These are phyloP conservation scores for Rhinolophus ferrumequinum DNA, from an alignment of 2,113 vertebrate species.

Conservation along the genomic window DNA sequence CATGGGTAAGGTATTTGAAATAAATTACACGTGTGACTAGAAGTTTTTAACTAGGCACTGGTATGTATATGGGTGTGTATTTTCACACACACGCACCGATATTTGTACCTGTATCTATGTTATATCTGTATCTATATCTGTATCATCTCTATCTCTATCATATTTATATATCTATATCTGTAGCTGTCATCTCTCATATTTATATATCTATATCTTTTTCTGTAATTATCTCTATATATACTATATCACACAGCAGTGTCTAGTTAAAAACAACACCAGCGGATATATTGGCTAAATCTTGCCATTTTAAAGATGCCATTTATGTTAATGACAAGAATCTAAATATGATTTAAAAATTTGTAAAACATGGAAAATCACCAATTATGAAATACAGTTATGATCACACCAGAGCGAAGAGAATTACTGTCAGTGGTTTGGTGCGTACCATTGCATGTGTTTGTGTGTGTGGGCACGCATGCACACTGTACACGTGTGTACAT, in stretches of 20 bases:
- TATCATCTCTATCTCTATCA: no score
- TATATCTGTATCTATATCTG: no score
- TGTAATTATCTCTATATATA: neutral
- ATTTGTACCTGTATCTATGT: no score
- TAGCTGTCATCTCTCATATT: no score
- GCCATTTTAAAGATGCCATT: neutral
- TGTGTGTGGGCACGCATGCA: rapidly evolving
- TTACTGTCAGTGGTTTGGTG: rapidly evolving
- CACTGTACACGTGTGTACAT: neutral
- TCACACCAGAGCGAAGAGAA: neutral
- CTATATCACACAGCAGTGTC: neutral
- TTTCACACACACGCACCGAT: no score
- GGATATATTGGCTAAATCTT: neutral
- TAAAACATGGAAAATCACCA: neutral
- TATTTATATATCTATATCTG: no score
- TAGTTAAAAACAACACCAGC: neutral
- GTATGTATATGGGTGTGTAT: neutral
- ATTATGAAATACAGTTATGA: neutral
- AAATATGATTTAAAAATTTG: neutral
- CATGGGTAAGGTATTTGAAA: neutral
- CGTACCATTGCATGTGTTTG: rapidly evolving
- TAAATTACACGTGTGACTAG: neutral
- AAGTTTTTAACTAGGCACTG: neutral
- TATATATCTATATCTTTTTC: no score
- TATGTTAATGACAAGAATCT: neutral